Evolutionary conservation across 2,113 vertebrate genomes (phyloP).

Genomic region (Diglossa brunneiventris): DNA sequence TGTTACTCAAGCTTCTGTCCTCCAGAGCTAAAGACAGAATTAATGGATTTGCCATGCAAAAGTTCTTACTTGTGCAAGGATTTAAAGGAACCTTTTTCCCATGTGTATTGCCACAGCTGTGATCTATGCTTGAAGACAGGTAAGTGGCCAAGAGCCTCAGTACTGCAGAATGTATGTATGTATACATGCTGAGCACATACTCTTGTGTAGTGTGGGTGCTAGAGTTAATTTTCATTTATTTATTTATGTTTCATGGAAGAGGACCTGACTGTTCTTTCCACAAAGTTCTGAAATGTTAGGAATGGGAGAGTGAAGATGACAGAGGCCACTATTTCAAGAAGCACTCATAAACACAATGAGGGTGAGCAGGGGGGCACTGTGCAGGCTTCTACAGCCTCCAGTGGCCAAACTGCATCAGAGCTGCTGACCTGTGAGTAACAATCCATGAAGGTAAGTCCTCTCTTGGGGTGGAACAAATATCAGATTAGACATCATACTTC

Average conservation of each 20-base stretch:
- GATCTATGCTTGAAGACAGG: neutral
- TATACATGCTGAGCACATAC: neutral
- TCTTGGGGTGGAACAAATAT: neutral
- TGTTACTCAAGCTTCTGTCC: neutral
- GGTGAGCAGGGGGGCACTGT: neutral
- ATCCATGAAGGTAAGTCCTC: neutral
- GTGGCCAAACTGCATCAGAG: neutral
- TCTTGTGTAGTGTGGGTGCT: neutral
- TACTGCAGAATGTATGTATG: neutral
- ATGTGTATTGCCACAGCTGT: neutral
- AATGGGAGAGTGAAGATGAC: neutral
- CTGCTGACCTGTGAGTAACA: neutral
- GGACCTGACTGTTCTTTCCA: neutral
- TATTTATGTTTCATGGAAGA: neutral
- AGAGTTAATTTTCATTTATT: neutral
- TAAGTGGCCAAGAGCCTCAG: neutral
- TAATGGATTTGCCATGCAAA: neutral
- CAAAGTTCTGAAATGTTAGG: neutral
- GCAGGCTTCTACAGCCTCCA: neutral
- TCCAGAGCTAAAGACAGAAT: neutral
- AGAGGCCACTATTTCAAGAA: neutral
- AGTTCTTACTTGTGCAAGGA: neutral
- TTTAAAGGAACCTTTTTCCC: neutral
- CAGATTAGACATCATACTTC: neutral
- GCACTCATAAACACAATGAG: neutral